phyloP scores from a whole-genome alignment of 1,140 invertebrate species.

The Xylocopa sonorina region DNA sequence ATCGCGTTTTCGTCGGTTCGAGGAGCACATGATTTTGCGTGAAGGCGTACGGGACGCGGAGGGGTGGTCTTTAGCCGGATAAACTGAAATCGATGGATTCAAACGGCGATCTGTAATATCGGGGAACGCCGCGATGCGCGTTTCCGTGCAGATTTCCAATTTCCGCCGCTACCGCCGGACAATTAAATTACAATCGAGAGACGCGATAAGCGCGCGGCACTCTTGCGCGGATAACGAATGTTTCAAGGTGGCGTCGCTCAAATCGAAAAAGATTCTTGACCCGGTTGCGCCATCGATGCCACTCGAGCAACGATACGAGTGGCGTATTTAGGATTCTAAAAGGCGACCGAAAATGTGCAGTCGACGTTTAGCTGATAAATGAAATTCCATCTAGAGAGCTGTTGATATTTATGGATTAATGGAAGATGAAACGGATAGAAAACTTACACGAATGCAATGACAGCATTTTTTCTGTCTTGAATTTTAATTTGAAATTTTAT shows the following conservation, averaged over 20 bases:
- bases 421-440: not conserved
- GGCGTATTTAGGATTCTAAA: not conserved
- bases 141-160: slow-evolving; percentile 76
- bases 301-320: not conserved
- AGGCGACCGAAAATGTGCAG: not conserved
- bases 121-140: slow-evolving; percentile 56
- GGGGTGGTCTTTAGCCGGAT: slow-evolving; percentile 60
- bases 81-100: slow-evolving; percentile 68
- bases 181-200: slow-evolving; percentile 79
- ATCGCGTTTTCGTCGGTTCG: slow-evolving; percentile 64
- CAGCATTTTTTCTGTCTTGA: too few species aligned
- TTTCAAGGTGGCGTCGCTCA: slow-evolving; percentile 59
- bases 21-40: slow-evolving; percentile 60
- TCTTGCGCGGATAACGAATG: slow-evolving; percentile 64
- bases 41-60: too few species aligned
- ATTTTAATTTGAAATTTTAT: not conserved
- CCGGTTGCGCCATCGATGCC: not conserved
- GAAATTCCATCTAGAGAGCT: not conserved
- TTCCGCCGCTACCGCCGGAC: slow-evolving; percentile 76
- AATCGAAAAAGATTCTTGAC: slow-evolving; percentile 43
- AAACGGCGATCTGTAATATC: slow-evolving; percentile 66
- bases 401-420: not conserved
- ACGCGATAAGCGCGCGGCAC: slow-evolving; percentile 73
- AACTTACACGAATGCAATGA: not conserved
- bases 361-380: not conserved